Conservation (phyloP, 2,113 vertebrate genomes). For the Shinisaurus crocodilurus region DNA sequence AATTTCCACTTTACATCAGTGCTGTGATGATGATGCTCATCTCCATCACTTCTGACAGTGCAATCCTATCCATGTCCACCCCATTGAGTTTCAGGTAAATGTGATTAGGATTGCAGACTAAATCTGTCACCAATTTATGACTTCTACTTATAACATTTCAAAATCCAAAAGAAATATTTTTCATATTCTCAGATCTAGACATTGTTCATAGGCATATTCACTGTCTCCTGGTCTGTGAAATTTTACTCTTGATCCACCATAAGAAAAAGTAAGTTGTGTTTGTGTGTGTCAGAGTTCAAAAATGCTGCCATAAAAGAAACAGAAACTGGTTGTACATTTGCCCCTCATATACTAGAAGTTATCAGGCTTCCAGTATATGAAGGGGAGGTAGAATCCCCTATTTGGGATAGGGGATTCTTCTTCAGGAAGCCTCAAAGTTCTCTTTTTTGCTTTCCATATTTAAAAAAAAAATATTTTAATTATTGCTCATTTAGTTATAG, state of each 20-base stretch:
- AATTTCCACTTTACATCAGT: slow-evolving; percentile 31
- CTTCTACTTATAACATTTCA: slow-evolving; percentile 24
- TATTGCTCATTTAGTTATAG: too few relatives aligned
- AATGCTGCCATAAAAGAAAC: neutral
- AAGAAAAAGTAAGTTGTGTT: too few relatives aligned
- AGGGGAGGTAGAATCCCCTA: too few relatives aligned
- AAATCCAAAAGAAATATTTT: neutral
- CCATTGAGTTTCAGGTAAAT: neutral
- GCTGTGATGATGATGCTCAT: neutral
- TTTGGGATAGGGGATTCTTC: neutral
- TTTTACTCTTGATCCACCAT: neutral
- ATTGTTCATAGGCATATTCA: neutral
- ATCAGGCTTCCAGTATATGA: too few relatives aligned
- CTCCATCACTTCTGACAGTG: neutral
- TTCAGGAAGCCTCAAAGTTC: neutral
- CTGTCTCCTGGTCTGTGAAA: neutral
- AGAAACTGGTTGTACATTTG: neutral
- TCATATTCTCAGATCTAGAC: neutral
- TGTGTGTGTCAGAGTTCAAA: neutral
- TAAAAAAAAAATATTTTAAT: too few relatives aligned
- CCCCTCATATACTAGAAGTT: neutral
- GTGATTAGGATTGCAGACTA: neutral
- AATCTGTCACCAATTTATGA: neutral
- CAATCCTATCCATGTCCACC: neutral
- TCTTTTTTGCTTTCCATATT: neutral